phyloP scores from a whole-genome alignment of 2,113 vertebrate genomes.

The Elachura formosa region DNA sequence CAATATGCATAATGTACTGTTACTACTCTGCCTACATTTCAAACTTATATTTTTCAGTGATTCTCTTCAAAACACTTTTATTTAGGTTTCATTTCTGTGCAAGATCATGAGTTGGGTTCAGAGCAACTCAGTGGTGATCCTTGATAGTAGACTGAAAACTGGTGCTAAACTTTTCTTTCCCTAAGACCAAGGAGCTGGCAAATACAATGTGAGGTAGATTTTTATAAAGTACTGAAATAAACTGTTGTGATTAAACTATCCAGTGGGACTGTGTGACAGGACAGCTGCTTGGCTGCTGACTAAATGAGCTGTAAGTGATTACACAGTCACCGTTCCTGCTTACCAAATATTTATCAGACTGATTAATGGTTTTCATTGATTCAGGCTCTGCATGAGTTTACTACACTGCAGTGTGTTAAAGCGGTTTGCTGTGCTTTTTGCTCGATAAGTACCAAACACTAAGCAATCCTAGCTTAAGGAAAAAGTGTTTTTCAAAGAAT shows the following conservation, averaged over 20 bases:
- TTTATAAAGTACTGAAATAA: not conserved
- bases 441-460: not conserved
- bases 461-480: not conserved
- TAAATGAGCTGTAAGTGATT: conserved; percentile 44
- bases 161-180: not conserved
- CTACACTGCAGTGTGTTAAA: not conserved
- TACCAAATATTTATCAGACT: not conserved
- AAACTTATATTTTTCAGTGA: not conserved
- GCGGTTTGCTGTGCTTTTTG: not conserved
- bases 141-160: not conserved
- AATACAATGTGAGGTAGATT: rapidly evolving
- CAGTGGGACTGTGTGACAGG: not conserved
- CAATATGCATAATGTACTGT: not conserved
- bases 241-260: not conserved
- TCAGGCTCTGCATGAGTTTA: not conserved
- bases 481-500: not conserved
- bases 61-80: not conserved
- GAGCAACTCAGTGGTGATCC: not conserved
- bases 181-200: not conserved
- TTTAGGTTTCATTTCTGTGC: not conserved
- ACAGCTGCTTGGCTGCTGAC: conserved; percentile 26
- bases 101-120: not conserved
- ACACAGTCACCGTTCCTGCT: not conserved
- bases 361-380: conserved; percentile 17
- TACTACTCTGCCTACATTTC: not conserved